Conservation (phyloP, 2,797 vertebrate genomes). For the Peromyscus attwateri region DNA sequence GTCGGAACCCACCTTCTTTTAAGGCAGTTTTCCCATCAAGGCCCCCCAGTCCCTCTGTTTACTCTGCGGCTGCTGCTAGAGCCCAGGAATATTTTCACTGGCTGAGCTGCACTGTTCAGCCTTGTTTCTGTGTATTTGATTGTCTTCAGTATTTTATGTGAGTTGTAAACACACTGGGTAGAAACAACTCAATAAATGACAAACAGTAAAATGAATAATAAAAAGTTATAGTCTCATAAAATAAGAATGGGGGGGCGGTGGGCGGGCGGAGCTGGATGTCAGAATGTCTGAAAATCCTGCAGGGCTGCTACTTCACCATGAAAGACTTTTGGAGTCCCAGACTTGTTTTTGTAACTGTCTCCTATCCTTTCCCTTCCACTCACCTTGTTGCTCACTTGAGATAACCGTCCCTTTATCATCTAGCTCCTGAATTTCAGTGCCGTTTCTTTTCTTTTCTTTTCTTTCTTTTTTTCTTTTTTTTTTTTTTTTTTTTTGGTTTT, state of each 20-base stretch:
- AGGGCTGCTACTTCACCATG: slow-evolving; percentile 59
- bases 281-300: slow-evolving; percentile 58
- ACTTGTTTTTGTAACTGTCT: slow-evolving; percentile 53
- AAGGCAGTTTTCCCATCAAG: slow-evolving; percentile 48
- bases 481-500: no score
- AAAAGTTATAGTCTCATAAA: slow-evolving; percentile 82
- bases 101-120: slow-evolving; percentile 51
- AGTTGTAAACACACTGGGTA: slow-evolving; percentile 80
- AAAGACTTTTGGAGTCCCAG: slow-evolving; percentile 64
- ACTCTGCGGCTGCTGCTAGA: slow-evolving; percentile 61
- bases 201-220: slow-evolving; percentile 82
- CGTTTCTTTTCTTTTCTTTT: no score
- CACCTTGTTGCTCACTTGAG: slow-evolving; percentile 48
- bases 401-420: slow-evolving; percentile 41
- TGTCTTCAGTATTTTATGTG: slow-evolving; percentile 81
- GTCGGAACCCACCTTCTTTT: slow-evolving; percentile 65
- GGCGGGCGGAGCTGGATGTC: background rate
- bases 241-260: slow-evolving; percentile 39
- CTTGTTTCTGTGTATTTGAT: slow-evolving; percentile 81
- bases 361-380: slow-evolving; percentile 4
- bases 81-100: slow-evolving; percentile 62
- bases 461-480: no score
- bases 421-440: slow-evolving; percentile 22
- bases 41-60: slow-evolving; percentile 56
- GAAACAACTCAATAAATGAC: slow-evolving; percentile 83